Conservation (phyloP, 2,888 invertebrate genomes). For the Azorinus chamasolen region DNA sequence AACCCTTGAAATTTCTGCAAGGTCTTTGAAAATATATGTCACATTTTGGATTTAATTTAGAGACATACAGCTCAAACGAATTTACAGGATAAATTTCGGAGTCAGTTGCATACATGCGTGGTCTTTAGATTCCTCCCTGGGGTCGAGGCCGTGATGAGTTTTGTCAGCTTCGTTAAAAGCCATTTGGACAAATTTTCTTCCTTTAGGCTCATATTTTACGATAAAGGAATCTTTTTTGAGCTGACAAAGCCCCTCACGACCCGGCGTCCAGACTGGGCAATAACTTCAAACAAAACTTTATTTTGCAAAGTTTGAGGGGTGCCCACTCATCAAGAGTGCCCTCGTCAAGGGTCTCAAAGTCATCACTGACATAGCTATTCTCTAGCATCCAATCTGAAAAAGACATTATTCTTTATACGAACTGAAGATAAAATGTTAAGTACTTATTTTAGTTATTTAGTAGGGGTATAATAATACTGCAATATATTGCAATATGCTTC, state of each 20-base stretch:
- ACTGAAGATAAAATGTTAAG: too few relatives aligned
- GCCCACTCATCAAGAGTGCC: background rate
- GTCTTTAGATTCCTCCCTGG: constrained; percentile 15
- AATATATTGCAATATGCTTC: too few relatives aligned
- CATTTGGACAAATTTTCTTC: constrained; percentile 4
- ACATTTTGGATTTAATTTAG: constrained; percentile 55
- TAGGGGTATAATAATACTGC: too few relatives aligned
- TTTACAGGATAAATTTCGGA: constrained; percentile 50
- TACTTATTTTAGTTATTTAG: too few relatives aligned
- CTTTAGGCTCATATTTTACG: constrained; percentile 3
- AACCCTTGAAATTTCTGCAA: constrained; percentile 8
- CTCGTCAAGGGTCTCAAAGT: constrained; percentile 11
- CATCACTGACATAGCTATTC: background rate
- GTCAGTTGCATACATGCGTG: constrained; percentile 50
- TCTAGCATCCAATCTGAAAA: constrained; percentile 23
- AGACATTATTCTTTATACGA: too few relatives aligned
- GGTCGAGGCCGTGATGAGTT: constrained; percentile 21
- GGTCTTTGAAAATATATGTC: constrained; percentile 58
- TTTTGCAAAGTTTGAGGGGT: constrained; percentile 31
- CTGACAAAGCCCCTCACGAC: constrained; percentile 17
- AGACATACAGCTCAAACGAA: constrained; percentile 47
- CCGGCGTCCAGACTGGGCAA: constrained; percentile 46
- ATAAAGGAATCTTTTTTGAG: background rate
- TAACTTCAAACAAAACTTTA: constrained; percentile 40
- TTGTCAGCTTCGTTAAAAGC: background rate